Evolutionary conservation across 2,797 vertebrate species (phyloP).

Genomic region (Nasua narica): DNA sequence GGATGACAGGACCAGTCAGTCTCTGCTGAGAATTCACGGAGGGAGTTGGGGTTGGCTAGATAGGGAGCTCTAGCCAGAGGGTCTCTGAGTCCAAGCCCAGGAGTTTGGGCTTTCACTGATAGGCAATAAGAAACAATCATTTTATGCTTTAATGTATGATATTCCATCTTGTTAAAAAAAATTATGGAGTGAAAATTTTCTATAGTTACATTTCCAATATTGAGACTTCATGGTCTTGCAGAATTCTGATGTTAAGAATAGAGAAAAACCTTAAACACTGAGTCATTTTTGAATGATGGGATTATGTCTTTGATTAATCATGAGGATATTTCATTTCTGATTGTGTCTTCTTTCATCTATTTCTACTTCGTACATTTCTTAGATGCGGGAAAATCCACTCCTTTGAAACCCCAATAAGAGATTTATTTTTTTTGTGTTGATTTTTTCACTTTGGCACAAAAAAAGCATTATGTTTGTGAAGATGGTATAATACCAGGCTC

Average conservation of each 20-base stretch:
- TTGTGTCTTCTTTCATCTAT: conserved; percentile 60
- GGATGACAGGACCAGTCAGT: not conserved
- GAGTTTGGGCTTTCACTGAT: conserved; percentile 31
- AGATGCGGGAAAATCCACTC: conserved; percentile 17
- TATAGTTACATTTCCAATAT: conserved; percentile 33
- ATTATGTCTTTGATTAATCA: conserved; percentile 72
- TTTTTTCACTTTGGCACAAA: conserved; percentile 36
- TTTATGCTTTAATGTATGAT: conserved; percentile 48
- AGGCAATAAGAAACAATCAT: conserved; percentile 47
- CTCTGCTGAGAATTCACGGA: not conserved
- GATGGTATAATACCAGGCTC: not conserved
- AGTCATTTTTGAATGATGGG: conserved; percentile 62
- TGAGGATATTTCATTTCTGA: conserved; percentile 69
- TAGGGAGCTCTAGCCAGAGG: not conserved
- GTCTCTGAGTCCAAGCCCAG: not conserved
- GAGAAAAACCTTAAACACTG: conserved; percentile 62
- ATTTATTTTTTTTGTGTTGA: conserved; percentile 36
- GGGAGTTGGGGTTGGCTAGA: not conserved
- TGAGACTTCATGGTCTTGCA: conserved; percentile 38
- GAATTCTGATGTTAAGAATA: conserved; percentile 49
- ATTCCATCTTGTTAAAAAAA: conserved; percentile 29
- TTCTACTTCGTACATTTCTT: conserved; percentile 48
- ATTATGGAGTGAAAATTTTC: conserved; percentile 38
- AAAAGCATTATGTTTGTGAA: conserved; percentile 47
- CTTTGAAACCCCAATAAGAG: conserved; percentile 66